Evolutionary conservation across 2,797 vertebrate species (phyloP).

Genomic region (Dipus sagitta): DNA sequence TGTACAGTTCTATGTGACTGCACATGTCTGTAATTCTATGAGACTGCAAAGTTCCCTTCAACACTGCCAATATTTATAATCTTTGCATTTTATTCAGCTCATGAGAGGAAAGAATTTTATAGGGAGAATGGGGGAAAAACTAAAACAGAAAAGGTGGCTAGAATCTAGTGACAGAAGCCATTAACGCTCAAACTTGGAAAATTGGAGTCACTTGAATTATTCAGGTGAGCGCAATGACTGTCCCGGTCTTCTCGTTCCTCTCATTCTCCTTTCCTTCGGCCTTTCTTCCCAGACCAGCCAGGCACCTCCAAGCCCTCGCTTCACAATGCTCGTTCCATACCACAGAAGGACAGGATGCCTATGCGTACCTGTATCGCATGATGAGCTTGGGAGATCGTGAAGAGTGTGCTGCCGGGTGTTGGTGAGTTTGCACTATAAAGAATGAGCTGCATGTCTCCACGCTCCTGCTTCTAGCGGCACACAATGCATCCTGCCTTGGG

Average conservation of each 20-base stretch:
- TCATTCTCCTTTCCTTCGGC: background rate
- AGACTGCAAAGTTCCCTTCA: background rate
- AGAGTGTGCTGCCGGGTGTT: slow-evolving; percentile 71
- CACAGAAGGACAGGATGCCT: background rate
- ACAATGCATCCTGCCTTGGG: slow-evolving; percentile 39
- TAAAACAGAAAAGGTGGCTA: background rate
- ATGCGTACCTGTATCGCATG: slow-evolving; percentile 39
- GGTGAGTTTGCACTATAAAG: slow-evolving; percentile 73
- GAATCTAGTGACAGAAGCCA: background rate
- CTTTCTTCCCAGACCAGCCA: background rate
- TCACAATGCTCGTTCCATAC: background rate
- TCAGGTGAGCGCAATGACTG: background rate
- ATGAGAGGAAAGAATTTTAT: background rate
- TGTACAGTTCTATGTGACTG: background rate
- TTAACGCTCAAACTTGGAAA: slow-evolving; percentile 7
- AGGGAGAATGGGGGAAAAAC: slow-evolving; percentile 33
- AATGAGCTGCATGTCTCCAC: slow-evolving; percentile 39
- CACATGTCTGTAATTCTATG: background rate
- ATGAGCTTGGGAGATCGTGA: slow-evolving; percentile 73
- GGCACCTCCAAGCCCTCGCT: slow-evolving; percentile 9
- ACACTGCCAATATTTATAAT: background rate
- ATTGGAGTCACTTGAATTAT: background rate
- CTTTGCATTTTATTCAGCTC: background rate
- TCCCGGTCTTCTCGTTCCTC: background rate
- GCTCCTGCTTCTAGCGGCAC: slow-evolving; percentile 18